A percentile compares a stretch with the other conserved stretches of the same genome.
Conservation (phyloP, 1,140 invertebrate species). For the Stenopsyche tienmushanensis region DNA sequence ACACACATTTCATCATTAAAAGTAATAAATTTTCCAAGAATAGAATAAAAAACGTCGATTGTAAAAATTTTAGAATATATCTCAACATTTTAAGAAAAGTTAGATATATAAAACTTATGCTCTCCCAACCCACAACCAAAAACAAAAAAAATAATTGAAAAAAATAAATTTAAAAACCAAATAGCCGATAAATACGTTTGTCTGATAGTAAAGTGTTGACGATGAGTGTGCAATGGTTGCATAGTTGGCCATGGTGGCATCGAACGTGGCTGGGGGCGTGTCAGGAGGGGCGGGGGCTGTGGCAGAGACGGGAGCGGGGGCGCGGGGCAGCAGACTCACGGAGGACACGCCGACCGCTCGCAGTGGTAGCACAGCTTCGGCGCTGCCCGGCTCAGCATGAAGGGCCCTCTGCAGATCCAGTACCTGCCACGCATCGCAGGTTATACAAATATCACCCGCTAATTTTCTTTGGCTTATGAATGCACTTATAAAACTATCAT, state of each 20-base stretch:
- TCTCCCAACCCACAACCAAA: conserved; percentile 21
- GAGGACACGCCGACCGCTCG: conserved; percentile 48
- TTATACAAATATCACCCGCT: conserved; percentile 22
- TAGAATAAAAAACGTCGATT: conserved; percentile 16
- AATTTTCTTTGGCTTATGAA: not conserved
- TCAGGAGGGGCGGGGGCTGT: conserved; percentile 44
- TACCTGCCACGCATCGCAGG: conserved; percentile 53
- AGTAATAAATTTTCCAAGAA: conserved; percentile 3
- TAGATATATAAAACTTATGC: conserved; percentile 13
- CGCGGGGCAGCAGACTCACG: conserved; percentile 45
- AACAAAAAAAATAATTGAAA: conserved; percentile 1
- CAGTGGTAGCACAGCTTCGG: conserved; percentile 54
- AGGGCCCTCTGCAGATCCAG: conserved; percentile 67
- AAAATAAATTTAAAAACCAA: conserved; percentile 16
- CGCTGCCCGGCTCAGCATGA: conserved; percentile 61
- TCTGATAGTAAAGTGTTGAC: conserved; percentile 41
- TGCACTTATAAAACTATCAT: too few relatives aligned
- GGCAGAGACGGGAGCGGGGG: conserved; percentile 41
- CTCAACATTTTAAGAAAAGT: conserved; percentile 5
- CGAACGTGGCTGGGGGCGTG: conserved; percentile 54
- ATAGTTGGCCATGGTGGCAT: conserved; percentile 51
- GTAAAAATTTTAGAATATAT: not conserved
- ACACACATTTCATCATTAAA: conserved; percentile 12
- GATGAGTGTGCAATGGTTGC: conserved; percentile 41
- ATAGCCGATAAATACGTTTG: conserved; percentile 37